These are phyloP conservation scores for Nothobranchius furzeri DNA, from an alignment of 2,113 vertebrate species.

Conservation along the genomic window DNA sequence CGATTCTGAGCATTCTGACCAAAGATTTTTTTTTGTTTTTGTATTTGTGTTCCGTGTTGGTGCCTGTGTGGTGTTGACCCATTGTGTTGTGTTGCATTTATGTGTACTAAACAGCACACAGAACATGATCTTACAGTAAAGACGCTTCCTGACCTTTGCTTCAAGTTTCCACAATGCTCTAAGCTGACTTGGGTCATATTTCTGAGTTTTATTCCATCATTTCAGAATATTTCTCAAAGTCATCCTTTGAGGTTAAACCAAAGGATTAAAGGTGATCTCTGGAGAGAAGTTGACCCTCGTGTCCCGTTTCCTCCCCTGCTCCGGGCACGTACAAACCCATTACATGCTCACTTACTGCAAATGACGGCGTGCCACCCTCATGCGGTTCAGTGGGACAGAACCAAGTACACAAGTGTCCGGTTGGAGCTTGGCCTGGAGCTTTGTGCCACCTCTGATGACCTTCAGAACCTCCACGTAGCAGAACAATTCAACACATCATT, in stretches of 20 bases:
- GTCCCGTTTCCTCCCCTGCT: conserved; percentile 63
- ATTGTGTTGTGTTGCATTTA: conserved; percentile 10
- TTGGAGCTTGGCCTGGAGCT: conserved; percentile 36
- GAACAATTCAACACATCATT: neutral
- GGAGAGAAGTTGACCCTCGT: conserved; percentile 53
- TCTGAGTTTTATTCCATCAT: conserved; percentile 1
- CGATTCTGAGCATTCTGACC: too few relatives aligned
- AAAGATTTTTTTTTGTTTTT: too few relatives aligned
- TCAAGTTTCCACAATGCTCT: conserved; percentile 26
- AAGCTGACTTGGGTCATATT: neutral
- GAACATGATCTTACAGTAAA: conserved; percentile 20
- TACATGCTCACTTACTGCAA: conserved; percentile 78
- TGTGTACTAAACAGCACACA: conserved; percentile 65
- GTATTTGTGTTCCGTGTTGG: too few relatives aligned
- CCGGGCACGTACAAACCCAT: conserved; percentile 72
- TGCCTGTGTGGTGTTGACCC: too few relatives aligned
- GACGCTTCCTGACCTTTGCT: conserved; percentile 40
- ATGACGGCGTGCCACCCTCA: conserved; percentile 71
- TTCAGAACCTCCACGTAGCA: conserved; percentile 44
- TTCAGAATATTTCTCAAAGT: conserved; percentile 3
- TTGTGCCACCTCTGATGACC: conserved; percentile 63
- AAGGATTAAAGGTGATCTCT: conserved; percentile 42
- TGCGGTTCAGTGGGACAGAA: conserved; percentile 66
- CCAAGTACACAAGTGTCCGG: conserved; percentile 44
- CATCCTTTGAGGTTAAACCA: conserved; percentile 8